Conservation (phyloP, 2,888 invertebrate genomes). For the Hydrotaea cyrtoneurina region DNA sequence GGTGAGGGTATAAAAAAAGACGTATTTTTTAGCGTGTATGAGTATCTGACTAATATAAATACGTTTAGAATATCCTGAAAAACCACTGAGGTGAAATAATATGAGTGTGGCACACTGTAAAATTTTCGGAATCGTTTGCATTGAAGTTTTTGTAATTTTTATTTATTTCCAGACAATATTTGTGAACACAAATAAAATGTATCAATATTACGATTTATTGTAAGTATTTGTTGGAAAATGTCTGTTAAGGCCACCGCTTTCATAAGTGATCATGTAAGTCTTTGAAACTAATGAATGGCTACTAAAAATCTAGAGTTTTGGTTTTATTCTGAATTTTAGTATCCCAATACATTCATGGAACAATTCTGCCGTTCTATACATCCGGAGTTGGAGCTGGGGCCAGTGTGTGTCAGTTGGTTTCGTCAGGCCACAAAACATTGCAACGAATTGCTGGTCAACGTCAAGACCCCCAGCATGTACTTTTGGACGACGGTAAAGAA, state of each 20-base stretch:
- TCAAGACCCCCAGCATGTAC: constrained; percentile 48
- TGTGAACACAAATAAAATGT: not conserved
- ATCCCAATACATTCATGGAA: constrained; percentile 66
- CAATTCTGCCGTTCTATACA: constrained; percentile 67
- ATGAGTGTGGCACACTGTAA: too few species aligned
- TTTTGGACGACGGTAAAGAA: constrained; percentile 69
- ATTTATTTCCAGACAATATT: not conserved
- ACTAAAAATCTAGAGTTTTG: not conserved
- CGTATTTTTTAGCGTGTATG: too few species aligned
- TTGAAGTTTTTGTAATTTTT: constrained; percentile 7
- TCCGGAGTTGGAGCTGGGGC: constrained; percentile 63
- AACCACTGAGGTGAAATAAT: too few species aligned
- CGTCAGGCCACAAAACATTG: constrained; percentile 70
- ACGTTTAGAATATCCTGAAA: too few species aligned
- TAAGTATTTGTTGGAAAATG: not conserved
- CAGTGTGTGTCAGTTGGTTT: constrained; percentile 70
- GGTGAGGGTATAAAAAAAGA: too few species aligned
- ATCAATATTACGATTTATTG: not conserved
- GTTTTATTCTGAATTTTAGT: constrained; percentile 33
- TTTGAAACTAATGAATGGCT: not conserved
- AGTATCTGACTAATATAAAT: too few species aligned
- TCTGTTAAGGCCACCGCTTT: not conserved
- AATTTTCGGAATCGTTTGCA: too few species aligned
- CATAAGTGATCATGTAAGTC: constrained; percentile 42
- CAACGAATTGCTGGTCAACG: constrained; percentile 51